Evolutionary conservation across 2,888 invertebrate genomes (phyloP).

Genomic region (Piscicola geometra): DNA sequence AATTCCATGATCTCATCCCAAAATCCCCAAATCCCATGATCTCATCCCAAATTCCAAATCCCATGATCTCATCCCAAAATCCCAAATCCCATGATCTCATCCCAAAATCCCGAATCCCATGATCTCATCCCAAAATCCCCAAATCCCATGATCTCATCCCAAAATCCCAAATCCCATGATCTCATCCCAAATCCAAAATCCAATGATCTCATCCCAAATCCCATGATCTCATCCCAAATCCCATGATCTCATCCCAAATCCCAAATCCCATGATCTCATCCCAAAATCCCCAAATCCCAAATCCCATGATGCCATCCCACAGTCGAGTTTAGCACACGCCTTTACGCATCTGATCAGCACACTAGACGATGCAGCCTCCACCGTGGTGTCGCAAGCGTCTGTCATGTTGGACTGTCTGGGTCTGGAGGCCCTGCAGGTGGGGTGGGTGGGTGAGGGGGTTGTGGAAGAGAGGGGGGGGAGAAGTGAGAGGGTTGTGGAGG

Average conservation of each 20-base stretch:
- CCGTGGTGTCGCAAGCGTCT: constrained; percentile 87
- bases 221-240: background rate
- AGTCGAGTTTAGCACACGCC: constrained; percentile 88
- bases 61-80: constrained; percentile 59
- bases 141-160: no score
- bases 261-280: background rate
- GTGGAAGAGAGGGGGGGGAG: background rate
- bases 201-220: background rate
- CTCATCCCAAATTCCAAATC: background rate
- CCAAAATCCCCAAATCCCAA: background rate
- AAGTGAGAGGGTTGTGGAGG: background rate
- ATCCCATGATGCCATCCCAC: background rate
- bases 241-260: no score
- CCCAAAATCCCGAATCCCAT: background rate
- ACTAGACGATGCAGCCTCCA: constrained; percentile 89
- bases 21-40: no score
- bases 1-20: background rate
- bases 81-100: no score
- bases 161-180: background rate
- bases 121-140: constrained; percentile 64
- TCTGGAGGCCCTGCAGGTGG: constrained; percentile 76
- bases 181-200: constrained; percentile 64
- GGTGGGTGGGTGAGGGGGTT: background rate
- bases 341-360: constrained; percentile 93
- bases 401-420: constrained; percentile 88